phyloP scores from a whole-genome alignment of 2,797 vertebrate species.

The Hemibagrus guttatus region DNA sequence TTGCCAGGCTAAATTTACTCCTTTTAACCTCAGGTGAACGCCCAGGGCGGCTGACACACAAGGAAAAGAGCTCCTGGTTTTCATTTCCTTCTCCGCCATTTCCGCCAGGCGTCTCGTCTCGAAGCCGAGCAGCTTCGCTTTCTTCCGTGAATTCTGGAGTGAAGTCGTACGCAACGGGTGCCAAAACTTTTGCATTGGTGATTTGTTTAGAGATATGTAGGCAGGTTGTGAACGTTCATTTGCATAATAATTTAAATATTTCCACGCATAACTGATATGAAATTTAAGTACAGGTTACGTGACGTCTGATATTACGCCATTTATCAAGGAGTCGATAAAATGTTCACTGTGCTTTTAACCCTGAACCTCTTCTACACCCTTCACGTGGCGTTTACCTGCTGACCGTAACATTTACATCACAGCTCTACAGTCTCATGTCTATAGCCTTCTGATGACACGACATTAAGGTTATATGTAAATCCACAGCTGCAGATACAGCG shows the following conservation, averaged over 20 bases:
- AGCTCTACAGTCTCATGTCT: neutral
- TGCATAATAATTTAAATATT: neutral
- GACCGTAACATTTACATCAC: neutral
- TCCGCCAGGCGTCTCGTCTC: conserved; percentile 56
- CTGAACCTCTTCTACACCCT: neutral
- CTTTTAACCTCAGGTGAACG: conserved; percentile 78
- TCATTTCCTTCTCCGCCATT: conserved; percentile 57
- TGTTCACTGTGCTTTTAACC: neutral
- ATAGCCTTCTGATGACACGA: neutral
- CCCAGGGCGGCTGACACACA: conserved; percentile 72
- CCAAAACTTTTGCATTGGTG: neutral
- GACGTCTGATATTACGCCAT: neutral
- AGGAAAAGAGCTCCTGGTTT: conserved; percentile 66
- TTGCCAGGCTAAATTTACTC: conserved; percentile 79
- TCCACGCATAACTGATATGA: neutral
- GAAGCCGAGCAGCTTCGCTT: neutral
- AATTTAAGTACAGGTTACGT: neutral
- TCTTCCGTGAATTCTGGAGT: neutral
- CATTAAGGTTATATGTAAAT: neutral
- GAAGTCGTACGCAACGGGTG: too few relatives aligned
- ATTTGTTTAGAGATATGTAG: neutral
- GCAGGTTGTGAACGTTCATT: neutral
- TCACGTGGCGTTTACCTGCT: neutral
- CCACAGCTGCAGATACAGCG: neutral
- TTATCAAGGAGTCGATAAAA: neutral